Conservation (phyloP, 2,113 vertebrate genomes). For the Bolborhynchus lineola region DNA sequence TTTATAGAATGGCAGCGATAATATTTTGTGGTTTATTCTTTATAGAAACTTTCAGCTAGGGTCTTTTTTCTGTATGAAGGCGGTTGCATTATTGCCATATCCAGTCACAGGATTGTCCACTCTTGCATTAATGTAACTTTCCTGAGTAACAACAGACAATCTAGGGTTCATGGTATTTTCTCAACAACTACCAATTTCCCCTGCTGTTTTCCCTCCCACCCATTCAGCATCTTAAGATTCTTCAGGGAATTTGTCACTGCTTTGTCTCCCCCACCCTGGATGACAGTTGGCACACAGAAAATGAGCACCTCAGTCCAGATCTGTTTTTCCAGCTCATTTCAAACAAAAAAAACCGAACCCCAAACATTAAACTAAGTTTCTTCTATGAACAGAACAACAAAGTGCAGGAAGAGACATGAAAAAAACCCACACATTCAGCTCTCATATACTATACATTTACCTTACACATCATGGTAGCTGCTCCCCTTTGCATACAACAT, state of each 20-base stretch:
- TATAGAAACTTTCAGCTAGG: background rate
- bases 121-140: background rate
- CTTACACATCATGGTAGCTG: background rate
- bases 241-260: background rate
- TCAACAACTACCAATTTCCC: background rate
- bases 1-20: background rate
- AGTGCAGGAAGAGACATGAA: background rate
- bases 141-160: background rate
- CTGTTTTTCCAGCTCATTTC: background rate
- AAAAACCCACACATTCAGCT: background rate
- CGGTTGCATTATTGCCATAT: background rate
- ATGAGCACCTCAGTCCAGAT: fast-evolving
- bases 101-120: background rate
- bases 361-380: background rate
- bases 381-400: background rate
- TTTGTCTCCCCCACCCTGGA: background rate
- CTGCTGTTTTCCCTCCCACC: background rate
- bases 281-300: background rate
- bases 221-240: background rate
- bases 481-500: background rate
- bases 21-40: background rate
- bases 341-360: background rate
- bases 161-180: background rate
- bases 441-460: fast-evolving
- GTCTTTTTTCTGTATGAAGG: background rate